Conservation (phyloP, 2,888 invertebrate genomes). For the Nasonovia ribisnigri region DNA sequence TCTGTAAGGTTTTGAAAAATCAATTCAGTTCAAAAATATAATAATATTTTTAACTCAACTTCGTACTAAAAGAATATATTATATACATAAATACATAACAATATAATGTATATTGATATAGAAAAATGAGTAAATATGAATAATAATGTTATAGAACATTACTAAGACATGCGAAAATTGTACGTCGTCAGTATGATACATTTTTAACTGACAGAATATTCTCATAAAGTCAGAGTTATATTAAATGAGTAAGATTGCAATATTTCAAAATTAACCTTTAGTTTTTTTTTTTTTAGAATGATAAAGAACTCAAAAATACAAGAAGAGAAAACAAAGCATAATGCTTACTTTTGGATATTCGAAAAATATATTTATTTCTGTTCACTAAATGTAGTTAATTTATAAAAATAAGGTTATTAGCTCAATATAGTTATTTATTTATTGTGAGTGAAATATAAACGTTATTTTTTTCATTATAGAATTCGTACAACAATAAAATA, state of each 20-base stretch:
- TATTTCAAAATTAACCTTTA: neutral
- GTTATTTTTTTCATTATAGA: neutral
- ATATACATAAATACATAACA: neutral
- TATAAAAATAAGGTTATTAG: neutral
- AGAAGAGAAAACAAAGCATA: neutral
- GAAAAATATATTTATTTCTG: neutral
- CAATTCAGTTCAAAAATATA: neutral
- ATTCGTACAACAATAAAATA: neutral
- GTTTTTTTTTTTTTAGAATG: neutral
- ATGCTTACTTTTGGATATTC: neutral
- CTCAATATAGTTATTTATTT: too few relatives aligned
- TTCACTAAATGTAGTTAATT: neutral
- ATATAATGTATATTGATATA: neutral
- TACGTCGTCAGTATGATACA: neutral
- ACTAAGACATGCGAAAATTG: neutral
- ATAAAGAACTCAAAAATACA: neutral
- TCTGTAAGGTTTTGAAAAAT: neutral
- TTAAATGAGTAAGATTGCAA: neutral
- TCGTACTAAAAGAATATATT: neutral
- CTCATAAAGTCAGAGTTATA: neutral
- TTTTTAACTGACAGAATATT: neutral
- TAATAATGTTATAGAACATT: neutral
- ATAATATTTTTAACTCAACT: neutral
- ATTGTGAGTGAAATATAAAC: neutral
- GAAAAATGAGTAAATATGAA: neutral